Evolutionary conservation across 92 coral and sea anemone genomes (phyloP).

Genomic region (Porites evermanni): DNA sequence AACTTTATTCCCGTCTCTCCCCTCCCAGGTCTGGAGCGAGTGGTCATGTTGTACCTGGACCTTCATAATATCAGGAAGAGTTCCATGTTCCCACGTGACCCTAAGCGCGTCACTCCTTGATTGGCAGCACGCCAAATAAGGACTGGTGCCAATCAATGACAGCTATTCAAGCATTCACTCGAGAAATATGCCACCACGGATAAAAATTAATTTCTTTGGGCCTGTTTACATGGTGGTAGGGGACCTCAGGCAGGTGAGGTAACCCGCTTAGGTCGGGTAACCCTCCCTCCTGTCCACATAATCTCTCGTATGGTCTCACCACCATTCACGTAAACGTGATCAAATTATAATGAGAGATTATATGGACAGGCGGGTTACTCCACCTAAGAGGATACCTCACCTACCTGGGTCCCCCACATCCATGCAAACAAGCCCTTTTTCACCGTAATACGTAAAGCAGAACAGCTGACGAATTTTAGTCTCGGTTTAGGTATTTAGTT

Average conservation of each 20-base stretch:
- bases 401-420: no score
- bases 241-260: no score
- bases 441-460: not conserved
- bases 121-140: not conserved
- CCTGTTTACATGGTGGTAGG: no score
- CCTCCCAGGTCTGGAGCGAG: slow-evolving; percentile 93
- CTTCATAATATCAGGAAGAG: slow-evolving; percentile 93
- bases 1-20: slow-evolving; percentile 9
- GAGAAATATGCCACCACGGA: not conserved
- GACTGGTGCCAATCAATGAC: not conserved
- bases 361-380: no score
- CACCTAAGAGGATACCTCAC: no score
- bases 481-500: not conserved
- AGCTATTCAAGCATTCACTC: not conserved
- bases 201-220: no score
- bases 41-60: slow-evolving; percentile 95
- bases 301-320: no score
- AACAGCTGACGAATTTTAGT: slow-evolving; percentile 3
- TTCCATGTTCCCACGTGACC: slow-evolving; percentile 99
- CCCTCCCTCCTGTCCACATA: no score
- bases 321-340: no score
- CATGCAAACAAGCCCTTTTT: not conserved
- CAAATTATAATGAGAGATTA: no score
- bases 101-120: slow-evolving; percentile 98
- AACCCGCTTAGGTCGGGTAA: no score